phyloP scores from a whole-genome alignment of 1,140 invertebrate species.

The Drosophila kepulauana region DNA sequence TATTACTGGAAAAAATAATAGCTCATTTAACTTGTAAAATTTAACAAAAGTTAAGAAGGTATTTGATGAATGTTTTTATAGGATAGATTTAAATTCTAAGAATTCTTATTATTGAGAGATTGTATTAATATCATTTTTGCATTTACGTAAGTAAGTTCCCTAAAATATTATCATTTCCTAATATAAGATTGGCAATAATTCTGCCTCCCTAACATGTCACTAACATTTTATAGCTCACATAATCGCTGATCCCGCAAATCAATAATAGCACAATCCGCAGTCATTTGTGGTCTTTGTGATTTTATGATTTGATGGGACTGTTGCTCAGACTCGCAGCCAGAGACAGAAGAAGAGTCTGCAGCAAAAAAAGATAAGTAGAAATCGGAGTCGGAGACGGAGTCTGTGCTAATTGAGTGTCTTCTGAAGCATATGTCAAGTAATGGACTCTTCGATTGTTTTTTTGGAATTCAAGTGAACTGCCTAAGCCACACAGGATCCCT shows the following conservation, averaged over 20 bases:
- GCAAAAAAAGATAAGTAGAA: not conserved
- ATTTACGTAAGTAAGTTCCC: too few relatives aligned
- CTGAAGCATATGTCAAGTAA: constrained; percentile 33
- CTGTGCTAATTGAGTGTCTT: constrained; percentile 46
- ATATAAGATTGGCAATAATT: too few relatives aligned
- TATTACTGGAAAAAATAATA: too few relatives aligned
- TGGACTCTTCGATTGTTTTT: constrained; percentile 31
- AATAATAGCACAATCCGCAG: not conserved
- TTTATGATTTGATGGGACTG: constrained; percentile 4
- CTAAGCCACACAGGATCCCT: constrained; percentile 36
- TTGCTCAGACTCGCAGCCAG: too few relatives aligned
- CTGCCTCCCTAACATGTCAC: too few relatives aligned
- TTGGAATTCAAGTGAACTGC: constrained; percentile 33
- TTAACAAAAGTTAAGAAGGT: too few relatives aligned
- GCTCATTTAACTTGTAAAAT: too few relatives aligned
- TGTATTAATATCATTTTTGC: too few relatives aligned
- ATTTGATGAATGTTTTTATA: too few relatives aligned
- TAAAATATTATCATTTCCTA: too few relatives aligned
- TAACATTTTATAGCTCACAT: not conserved
- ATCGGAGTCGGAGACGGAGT: not conserved
- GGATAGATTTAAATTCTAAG: too few relatives aligned
- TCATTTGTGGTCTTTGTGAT: not conserved
- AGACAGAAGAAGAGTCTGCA: not conserved
- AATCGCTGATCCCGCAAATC: constrained; percentile 1
- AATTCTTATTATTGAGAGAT: too few relatives aligned